Percentiles rank a stretch among this genome's conserved stretches.
phyloP scores from a whole-genome alignment of 2,797 vertebrate genomes.

The Brotula barbata region DNA sequence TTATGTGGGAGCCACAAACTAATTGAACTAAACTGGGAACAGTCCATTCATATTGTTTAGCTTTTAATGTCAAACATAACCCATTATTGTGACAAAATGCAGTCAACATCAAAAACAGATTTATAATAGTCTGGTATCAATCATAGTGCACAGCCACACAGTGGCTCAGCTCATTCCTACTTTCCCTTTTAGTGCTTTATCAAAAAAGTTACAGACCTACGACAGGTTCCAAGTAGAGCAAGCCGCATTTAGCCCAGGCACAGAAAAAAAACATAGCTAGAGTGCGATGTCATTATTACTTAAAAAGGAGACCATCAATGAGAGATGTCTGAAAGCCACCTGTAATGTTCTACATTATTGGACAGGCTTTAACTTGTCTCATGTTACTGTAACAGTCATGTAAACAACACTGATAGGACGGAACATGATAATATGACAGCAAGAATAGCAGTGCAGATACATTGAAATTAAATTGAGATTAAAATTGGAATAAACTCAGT shows the following conservation, averaged over 20 bases:
- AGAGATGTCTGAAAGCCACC: too few species aligned
- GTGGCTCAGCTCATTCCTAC: slow-evolving; percentile 28
- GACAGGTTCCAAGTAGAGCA: slow-evolving; percentile 26
- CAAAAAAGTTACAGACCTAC: neutral
- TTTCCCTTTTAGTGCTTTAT: slow-evolving; percentile 31
- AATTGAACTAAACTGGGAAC: slow-evolving; percentile 7
- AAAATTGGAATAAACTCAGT: too few species aligned
- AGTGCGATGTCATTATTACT: slow-evolving; percentile 4
- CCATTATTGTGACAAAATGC: slow-evolving; percentile 1
- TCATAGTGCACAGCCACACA: neutral
- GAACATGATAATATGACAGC: slow-evolving; percentile 4
- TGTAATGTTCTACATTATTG: slow-evolving; percentile 3
- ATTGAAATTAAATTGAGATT: too few species aligned
- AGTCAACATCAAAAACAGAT: slow-evolving; percentile 10
- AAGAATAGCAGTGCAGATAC: neutral
- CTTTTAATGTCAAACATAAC: slow-evolving; percentile 13
- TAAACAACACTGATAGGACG: neutral
- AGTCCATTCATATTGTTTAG: neutral
- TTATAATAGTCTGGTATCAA: slow-evolving; percentile 20
- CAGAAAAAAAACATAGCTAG: slow-evolving; percentile 9
- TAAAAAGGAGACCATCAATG: slow-evolving; percentile 14
- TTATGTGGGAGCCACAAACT: neutral
- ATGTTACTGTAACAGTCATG: neutral
- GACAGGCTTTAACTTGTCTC: slow-evolving; percentile 8
- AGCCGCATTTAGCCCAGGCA: slow-evolving; percentile 23